Percentiles rank a stretch among this genome's conserved stretches.
These are phyloP conservation scores for Bursaphelenchus okinawaensis DNA, from an alignment of 2,888 invertebrate genomes.

Conservation along the genomic window DNA sequence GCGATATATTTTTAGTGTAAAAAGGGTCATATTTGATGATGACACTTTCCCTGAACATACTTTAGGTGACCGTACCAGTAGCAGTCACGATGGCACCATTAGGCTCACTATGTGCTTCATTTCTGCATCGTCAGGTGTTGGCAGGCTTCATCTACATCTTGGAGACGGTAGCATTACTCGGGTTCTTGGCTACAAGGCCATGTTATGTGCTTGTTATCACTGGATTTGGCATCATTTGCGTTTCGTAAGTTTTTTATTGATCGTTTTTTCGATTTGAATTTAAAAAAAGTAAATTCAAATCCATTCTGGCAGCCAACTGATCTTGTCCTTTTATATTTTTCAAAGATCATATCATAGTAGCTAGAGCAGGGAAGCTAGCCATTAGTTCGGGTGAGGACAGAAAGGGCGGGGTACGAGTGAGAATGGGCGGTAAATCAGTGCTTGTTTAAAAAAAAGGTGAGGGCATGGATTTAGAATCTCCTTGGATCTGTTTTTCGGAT, in stretches of 20 bases:
- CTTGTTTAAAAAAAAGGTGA: too few species aligned
- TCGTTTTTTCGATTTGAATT: too few species aligned
- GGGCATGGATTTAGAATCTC: too few species aligned
- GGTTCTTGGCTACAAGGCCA: conserved; percentile 20
- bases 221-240: conserved; percentile 16
- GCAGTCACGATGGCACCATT: conserved; percentile 34
- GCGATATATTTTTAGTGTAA: too few species aligned
- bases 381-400: too few species aligned
- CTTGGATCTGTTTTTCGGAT: too few species aligned
- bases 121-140: conserved; percentile 39
- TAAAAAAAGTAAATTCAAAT: too few species aligned
- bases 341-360: background rate
- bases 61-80: conserved; percentile 19
- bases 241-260: conserved; percentile 6
- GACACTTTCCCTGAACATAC: background rate
- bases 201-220: conserved; percentile 4
- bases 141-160: conserved; percentile 38
- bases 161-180: conserved; percentile 16
- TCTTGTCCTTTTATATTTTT: background rate
- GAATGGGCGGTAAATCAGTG: too few species aligned
- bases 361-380: too few species aligned
- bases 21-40: background rate
- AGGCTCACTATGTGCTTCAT: conserved; percentile 39
- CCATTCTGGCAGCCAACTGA: too few species aligned
- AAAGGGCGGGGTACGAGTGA: too few species aligned